Conservation (phyloP, 2,797 vertebrate genomes). For the Eutrigla gurnardus region DNA sequence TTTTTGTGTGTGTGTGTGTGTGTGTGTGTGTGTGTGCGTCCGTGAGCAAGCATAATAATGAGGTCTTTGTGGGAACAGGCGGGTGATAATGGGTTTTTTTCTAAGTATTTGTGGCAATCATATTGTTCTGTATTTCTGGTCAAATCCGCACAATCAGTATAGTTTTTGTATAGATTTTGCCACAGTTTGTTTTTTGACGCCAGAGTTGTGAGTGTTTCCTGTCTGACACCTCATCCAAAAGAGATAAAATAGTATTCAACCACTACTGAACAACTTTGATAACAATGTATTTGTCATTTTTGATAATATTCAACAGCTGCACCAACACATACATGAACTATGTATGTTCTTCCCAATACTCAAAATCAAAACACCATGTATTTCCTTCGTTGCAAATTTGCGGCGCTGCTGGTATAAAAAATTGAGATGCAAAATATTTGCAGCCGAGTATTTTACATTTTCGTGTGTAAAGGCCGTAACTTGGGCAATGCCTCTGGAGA, state of each 20-base stretch:
- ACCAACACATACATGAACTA: conserved; percentile 7
- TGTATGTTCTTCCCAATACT: conserved; percentile 28
- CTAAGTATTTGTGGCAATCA: neutral
- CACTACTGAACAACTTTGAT: neutral
- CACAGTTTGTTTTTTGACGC: conserved; percentile 31
- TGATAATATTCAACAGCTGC: neutral
- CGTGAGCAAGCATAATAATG: conserved; percentile 21
- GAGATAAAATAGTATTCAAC: neutral
- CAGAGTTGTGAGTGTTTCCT: conserved; percentile 21
- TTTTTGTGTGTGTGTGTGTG: conserved; percentile 26
- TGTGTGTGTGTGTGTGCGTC: conserved; percentile 25
- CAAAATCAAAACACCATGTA: conserved; percentile 18
- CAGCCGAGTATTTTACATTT: too few relatives aligned
- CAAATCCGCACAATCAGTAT: neutral
- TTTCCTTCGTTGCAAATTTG: too few relatives aligned
- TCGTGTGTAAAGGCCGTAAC: neutral
- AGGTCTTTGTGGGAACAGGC: conserved; percentile 8
- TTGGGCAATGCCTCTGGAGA: neutral
- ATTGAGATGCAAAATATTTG: too few relatives aligned
- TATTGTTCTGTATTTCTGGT: neutral
- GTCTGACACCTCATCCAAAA: conserved; percentile 6
- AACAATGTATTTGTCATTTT: conserved; percentile 2
- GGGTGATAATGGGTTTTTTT: conserved; percentile 30
- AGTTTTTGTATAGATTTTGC: conserved; percentile 5
- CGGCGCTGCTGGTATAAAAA: too few relatives aligned